These are phyloP conservation scores for Sphenodon punctatus DNA, from an alignment of 2,797 vertebrate genomes.

Conservation along the genomic window DNA sequence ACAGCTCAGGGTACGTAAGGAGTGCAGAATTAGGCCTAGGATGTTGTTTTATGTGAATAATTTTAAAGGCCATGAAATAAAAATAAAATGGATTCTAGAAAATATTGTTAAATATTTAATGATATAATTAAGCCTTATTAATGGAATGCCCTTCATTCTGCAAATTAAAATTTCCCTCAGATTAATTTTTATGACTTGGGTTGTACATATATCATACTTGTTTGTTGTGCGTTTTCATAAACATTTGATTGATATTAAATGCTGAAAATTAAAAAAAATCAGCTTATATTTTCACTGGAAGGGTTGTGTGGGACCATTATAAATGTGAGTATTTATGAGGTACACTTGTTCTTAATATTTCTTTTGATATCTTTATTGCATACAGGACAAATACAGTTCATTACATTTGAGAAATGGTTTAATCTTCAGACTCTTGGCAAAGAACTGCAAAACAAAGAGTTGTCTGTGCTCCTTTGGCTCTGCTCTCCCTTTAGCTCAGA, in stretches of 20 bases:
- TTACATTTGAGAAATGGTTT: slow-evolving; percentile 70
- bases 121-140: slow-evolving; percentile 79
- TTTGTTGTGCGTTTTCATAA: slow-evolving; percentile 74
- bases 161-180: slow-evolving; percentile 75
- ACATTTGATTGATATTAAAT: slow-evolving; percentile 78
- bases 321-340: slow-evolving; percentile 58
- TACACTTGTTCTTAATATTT: slow-evolving; percentile 56
- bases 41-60: slow-evolving; percentile 32
- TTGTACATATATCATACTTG: slow-evolving; percentile 66
- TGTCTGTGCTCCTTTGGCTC: slow-evolving; percentile 3
- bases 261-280: slow-evolving; percentile 69
- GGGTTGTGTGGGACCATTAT: slow-evolving; percentile 52
- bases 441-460: slow-evolving; percentile 4
- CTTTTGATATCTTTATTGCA: slow-evolving; percentile 62
- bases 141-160: slow-evolving; percentile 73
- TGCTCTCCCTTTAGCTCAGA: not conserved
- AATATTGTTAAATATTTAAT: slow-evolving; percentile 80
- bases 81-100: slow-evolving; percentile 68
- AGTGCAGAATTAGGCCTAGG: not conserved
- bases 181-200: slow-evolving; percentile 76
- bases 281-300: slow-evolving; percentile 70
- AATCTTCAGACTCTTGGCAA: slow-evolving; percentile 46
- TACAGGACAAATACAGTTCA: slow-evolving; percentile 37
- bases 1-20: not conserved
- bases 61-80: slow-evolving; percentile 67